phyloP scores from a whole-genome alignment of 2,113 vertebrate genomes.

The Hassar affinis region DNA sequence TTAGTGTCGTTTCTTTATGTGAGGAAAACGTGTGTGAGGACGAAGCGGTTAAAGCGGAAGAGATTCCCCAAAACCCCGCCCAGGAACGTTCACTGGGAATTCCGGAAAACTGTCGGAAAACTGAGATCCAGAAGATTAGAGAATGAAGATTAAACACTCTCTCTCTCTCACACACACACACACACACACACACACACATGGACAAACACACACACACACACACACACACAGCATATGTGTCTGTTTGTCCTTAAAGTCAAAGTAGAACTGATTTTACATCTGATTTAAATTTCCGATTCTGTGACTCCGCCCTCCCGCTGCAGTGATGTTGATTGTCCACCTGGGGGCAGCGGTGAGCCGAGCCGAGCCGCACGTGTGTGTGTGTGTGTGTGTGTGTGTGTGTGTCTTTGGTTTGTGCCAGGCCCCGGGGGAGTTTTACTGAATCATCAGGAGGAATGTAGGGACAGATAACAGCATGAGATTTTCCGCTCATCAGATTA shows the following conservation, averaged over 20 bases:
- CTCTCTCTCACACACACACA: background rate
- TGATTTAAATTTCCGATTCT: slow-evolving; percentile 44
- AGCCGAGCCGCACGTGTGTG: background rate
- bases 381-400: background rate
- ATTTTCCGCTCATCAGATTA: slow-evolving; percentile 27
- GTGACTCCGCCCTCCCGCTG: slow-evolving; percentile 25
- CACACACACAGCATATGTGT: slow-evolving; percentile 13
- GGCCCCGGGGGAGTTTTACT: slow-evolving; percentile 17
- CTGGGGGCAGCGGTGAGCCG: slow-evolving; percentile 24
- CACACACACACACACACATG: background rate
- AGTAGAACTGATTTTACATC: background rate
- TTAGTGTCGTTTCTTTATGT: slow-evolving; percentile 14
- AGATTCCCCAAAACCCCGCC: background rate
- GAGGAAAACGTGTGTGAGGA: background rate
- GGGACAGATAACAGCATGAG: slow-evolving; percentile 52
- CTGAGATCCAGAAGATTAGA: background rate
- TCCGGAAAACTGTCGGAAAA: slow-evolving; percentile 43
- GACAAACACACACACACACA: slow-evolving; percentile 47
- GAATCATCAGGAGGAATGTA: slow-evolving; percentile 56
- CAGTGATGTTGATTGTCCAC: slow-evolving; percentile 36
- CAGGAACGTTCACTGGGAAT: slow-evolving; percentile 43
- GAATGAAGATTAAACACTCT: too few relatives aligned
- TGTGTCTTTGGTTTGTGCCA: slow-evolving; percentile 42
- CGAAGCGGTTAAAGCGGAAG: slow-evolving; percentile 27
- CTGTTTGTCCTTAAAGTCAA: slow-evolving; percentile 56